Conservation (phyloP, 2,113 vertebrate species). For the Oophaga pumilio region DNA sequence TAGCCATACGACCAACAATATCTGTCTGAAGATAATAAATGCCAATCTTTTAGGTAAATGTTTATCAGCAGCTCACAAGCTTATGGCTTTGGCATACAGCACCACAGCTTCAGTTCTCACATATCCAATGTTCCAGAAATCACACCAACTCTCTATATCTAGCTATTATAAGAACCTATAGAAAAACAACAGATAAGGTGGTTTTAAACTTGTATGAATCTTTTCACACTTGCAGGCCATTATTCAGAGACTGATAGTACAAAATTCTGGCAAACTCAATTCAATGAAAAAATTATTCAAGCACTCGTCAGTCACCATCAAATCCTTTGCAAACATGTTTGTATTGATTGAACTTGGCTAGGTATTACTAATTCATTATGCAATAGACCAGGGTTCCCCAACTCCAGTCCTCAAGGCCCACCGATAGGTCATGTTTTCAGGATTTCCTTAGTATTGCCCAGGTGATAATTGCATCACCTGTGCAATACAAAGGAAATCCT, state of each 20-base stretch:
- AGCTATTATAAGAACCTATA: not conserved
- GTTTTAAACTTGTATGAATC: not conserved
- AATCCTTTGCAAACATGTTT: not conserved
- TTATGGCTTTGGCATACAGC: constrained; percentile 9
- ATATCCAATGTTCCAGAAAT: constrained; percentile 21
- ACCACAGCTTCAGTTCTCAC: constrained; percentile 24
- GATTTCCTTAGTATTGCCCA: no score
- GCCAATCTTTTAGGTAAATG: constrained; percentile 58
- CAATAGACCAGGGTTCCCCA: no score
- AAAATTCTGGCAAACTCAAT: not conserved
- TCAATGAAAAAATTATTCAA: not conserved
- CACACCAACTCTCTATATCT: not conserved
- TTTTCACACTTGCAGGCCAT: not conserved
- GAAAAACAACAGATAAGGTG: no score
- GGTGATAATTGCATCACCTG: no score
- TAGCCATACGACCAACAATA: constrained; percentile 60
- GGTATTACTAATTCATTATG: not conserved
- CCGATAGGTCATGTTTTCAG: no score
- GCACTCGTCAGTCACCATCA: not conserved
- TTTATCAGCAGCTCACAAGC: constrained; percentile 50
- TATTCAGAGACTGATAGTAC: not conserved
- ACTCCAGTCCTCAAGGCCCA: no score
- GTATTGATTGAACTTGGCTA: not conserved
- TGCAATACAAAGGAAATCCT: no score
- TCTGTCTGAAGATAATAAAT: constrained; percentile 58